Base-by-base conservation (phyloP, 2,113 vertebrate species). In the Atractosteus spatula region DNA sequence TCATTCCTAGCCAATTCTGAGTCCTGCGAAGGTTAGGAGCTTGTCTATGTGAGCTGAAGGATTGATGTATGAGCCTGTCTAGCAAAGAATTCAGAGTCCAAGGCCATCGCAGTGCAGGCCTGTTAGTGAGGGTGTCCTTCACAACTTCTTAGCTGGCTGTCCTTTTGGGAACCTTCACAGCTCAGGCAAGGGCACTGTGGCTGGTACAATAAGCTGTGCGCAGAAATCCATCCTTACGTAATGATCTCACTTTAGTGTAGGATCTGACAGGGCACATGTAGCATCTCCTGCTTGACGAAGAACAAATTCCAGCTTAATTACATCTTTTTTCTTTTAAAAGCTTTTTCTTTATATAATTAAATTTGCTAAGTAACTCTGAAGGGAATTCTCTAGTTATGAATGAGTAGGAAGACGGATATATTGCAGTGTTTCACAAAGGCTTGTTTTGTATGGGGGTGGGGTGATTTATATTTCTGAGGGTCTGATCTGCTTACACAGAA, bases 1-100 rank as follows among this genome's bases (percentile, higher is more conserved):
- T 94, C 91, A 86, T 94, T 96, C 94, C 92, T 94, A 89, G 93
- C 92, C 93, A 95, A 92, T 96, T 93, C 92, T 91, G 92, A 94
- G 91, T 94, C 92, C 94, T 92, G 89, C 91, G 90, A 94, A 96
- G 94, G 93, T 97, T 96, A 95, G 93, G 91, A 92, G 92, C 93
- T 94, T 91, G 94, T 94, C 94, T 94, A 93, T 94, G 93, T 92
- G 94, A 96, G 94, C 93, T 92, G 92, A 94, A 94, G 93, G 95
- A 96, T 95, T 96, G 94, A 96, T 96, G 94, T 94, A 93, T 94
- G 91, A 94, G 91, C 92, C 92, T 75, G 91, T 94, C 94, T 95
- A 91, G 88, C 90, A 90, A 80, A 92, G 93, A 95, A 96, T 96
- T 95, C 93, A 90, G 92, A 96, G 95, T 96, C 94, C 95, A 97